Evolutionary conservation across 2,888 invertebrate species (phyloP).

Genomic region (Sepiola atlantica): DNA sequence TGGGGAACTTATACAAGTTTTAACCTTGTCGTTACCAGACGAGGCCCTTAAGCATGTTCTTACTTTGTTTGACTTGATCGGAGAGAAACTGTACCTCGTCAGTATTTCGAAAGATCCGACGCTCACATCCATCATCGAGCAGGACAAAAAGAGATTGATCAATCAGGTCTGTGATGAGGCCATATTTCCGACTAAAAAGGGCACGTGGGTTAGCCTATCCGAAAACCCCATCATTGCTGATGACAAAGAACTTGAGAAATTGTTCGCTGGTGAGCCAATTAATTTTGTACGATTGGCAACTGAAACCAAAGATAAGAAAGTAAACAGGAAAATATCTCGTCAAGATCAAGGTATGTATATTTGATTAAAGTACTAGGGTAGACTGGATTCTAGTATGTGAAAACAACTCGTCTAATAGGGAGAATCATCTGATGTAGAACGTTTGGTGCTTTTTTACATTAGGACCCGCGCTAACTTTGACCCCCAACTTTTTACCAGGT

Average conservation of each 20-base stretch:
- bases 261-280: conserved; percentile 60
- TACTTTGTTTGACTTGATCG: background rate
- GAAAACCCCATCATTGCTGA: conserved; percentile 71
- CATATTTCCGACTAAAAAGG: conserved; percentile 65
- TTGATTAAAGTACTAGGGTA: too few relatives aligned
- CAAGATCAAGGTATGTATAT: background rate
- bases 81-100: background rate
- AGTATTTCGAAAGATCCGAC: background rate
- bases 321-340: background rate
- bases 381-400: too few relatives aligned
- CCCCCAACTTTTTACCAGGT: too few relatives aligned
- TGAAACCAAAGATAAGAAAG: conserved; percentile 47
- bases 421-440: too few relatives aligned
- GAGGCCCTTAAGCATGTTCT: conserved; percentile 16
- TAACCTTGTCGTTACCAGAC: background rate
- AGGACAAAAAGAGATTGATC: conserved; percentile 48
- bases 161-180: conserved; percentile 52
- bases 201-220: conserved; percentile 63
- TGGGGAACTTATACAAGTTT: conserved; percentile 56
- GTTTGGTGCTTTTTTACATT: too few relatives aligned
- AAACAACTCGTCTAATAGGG: too few relatives aligned
- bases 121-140: background rate
- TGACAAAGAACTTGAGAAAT: conserved; percentile 62
- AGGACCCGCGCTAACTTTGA: too few relatives aligned
- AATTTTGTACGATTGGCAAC: conserved; percentile 63